A percentile compares a stretch with the other conserved stretches of the same genome.
Conservation (phyloP, 2,797 vertebrate genomes). For the Tachyglossus aculeatus region DNA sequence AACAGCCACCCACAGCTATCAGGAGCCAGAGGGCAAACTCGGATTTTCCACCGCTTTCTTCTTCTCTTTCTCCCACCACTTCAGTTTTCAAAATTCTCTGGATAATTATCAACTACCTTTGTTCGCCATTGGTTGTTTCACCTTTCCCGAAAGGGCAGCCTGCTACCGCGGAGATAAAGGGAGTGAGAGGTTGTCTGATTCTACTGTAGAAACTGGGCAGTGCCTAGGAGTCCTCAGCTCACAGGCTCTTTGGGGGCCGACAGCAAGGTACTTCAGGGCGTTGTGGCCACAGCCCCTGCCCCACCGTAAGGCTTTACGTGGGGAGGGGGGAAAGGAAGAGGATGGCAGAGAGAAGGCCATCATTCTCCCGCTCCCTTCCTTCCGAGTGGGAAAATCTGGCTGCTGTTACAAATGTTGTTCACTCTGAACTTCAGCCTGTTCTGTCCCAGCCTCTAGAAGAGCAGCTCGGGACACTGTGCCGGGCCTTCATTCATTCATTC, state of each 20-base stretch:
- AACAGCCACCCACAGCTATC: not conserved
- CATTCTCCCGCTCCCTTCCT: no score
- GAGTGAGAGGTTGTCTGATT: accelerated
- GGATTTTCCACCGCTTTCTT: not conserved
- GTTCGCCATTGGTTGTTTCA: not conserved
- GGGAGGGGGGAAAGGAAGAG: no score
- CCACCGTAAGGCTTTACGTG: no score
- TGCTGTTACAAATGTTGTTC: no score
- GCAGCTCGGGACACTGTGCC: no score
- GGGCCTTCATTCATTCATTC: no score
- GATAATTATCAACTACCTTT: not conserved
- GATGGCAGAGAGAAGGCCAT: no score
- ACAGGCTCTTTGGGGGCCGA: not conserved
- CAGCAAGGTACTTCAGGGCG: no score
- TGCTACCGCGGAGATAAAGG: accelerated
- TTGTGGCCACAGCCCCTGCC: not conserved
- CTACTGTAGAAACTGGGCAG: not conserved
- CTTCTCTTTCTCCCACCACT: not conserved
- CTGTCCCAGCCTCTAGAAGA: no score
- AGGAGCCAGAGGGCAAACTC: not conserved
- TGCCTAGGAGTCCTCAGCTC: not conserved
- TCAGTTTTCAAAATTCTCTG: not conserved
- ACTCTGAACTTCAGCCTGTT: no score
- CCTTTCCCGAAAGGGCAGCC: not conserved
- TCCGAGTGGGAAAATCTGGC: no score